Evolutionary conservation across 2,888 invertebrate genomes (phyloP), one percentile per base, ranked within the genome.

Genomic region (Drosophila yooni): DNA sequence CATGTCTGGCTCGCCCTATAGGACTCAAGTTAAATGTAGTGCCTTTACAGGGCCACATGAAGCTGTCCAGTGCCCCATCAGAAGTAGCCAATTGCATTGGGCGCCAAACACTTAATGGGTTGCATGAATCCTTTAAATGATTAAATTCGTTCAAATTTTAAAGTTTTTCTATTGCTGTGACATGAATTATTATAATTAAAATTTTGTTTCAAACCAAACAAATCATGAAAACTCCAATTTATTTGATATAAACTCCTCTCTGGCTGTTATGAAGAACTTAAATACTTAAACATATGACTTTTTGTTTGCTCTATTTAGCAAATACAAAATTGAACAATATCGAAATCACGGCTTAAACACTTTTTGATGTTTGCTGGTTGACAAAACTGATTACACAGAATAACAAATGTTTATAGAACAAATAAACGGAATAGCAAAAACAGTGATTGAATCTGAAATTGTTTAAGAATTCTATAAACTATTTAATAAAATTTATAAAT

Each of bases 1-100:
- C 38, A 62, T 57, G 66, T 66, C 76, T 65, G 76, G 54, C 38
- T 69, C 85, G 74, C 63, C 71, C 70, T 76, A 72, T 71, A 29
- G 59, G 70, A 69, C 74, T 74, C 81, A 79, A 76, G 76, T 70
- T 78, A 74, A 79, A 80, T 63, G 75, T 60, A 79, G 72, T 60
- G 51, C 13, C 66, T n/a, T 21, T 18, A 2, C 62, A 27, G 48
- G 11, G 29, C 33, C 38, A 13, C 18, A 31, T 53, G 50, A 36
- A 53, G 52, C 29, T 27, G 33, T 31, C 46, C 78, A 38, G 62
- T 59, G 51, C 51, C 36, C 51, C 43, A 56, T 54, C 33, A 51
- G 36, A 18, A 27, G 40, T 40, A 29, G 57, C 18, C 27, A 33
- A 53, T 62, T 53, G 43, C 29, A 71, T 59, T 63, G 34, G 57